Conservation (phyloP, 2,888 invertebrate genomes). For the Drosophila planitibia region DNA sequence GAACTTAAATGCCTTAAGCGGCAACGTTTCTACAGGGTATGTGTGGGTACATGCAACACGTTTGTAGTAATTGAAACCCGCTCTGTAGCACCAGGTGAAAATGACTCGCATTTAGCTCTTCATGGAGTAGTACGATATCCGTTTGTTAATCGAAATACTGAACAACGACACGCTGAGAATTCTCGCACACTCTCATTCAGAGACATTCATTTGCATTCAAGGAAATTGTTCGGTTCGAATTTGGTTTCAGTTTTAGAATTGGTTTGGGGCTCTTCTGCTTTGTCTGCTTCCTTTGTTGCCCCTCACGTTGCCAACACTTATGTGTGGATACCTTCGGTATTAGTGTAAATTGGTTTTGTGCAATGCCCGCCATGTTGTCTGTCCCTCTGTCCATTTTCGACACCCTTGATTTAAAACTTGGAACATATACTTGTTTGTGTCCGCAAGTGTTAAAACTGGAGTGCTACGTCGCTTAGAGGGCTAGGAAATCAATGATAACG, state of each 20-base stretch:
- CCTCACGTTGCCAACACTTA: background rate
- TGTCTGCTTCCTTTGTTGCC: background rate
- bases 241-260: constrained; percentile 17
- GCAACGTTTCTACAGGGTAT: constrained; percentile 4
- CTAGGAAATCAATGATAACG: background rate
- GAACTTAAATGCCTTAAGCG: background rate
- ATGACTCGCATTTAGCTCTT: constrained; percentile 39
- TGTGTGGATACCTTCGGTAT: background rate
- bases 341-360: background rate
- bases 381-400: background rate
- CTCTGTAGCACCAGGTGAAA: constrained; percentile 4
- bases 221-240: constrained; percentile 20
- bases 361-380: background rate
- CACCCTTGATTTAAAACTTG: background rate
- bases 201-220: constrained; percentile 42
- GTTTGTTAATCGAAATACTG: constrained; percentile 67
- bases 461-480: background rate
- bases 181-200: constrained; percentile 1
- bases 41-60: background rate
- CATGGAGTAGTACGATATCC: constrained; percentile 59
- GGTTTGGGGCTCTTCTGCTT: background rate
- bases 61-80: constrained; percentile 32
- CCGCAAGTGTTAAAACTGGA: background rate
- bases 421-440: background rate
- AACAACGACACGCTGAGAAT: constrained; percentile 3